Conservation (phyloP, 2,113 vertebrate species). For the Pandion haliaetus region DNA sequence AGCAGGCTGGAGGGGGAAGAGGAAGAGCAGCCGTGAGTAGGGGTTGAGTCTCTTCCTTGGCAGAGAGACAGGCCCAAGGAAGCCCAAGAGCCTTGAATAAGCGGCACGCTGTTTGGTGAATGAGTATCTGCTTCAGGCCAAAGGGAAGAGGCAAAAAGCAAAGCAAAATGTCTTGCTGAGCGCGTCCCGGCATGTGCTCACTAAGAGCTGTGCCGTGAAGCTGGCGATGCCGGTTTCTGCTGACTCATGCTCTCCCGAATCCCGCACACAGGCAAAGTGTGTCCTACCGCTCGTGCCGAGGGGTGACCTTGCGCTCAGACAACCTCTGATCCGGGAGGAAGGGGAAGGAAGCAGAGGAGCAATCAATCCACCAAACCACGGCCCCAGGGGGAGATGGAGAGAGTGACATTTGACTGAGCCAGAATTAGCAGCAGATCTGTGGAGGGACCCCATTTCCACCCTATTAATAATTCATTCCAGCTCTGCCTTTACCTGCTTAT, state of each 20-base stretch:
- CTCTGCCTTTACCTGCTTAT: slow-evolving; percentile 80
- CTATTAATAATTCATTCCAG: slow-evolving; percentile 82
- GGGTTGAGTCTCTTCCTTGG: neutral
- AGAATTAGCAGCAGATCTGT: slow-evolving; percentile 67
- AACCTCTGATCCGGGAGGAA: neutral
- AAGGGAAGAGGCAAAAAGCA: neutral
- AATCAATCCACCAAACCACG: slow-evolving; percentile 56
- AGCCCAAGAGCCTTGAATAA: neutral
- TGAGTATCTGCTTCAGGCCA: neutral
- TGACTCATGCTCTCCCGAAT: slow-evolving; percentile 16
- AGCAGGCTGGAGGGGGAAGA: slow-evolving; percentile 15
- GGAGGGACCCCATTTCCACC: slow-evolving; percentile 74
- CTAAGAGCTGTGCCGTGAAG: neutral
- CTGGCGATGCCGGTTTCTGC: neutral
- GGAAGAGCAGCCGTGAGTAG: neutral
- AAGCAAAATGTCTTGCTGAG: neutral
- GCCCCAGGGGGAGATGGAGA: neutral
- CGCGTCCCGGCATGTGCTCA: neutral
- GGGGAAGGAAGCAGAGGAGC: neutral
- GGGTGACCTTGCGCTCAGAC: slow-evolving; percentile 63
- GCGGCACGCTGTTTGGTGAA: neutral
- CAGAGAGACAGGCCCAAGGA: neutral
- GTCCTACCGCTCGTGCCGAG: neutral
- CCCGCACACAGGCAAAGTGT: neutral
- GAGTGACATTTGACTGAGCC: slow-evolving; percentile 47